Conservation (phyloP, 1,140 invertebrate species). For the Polypedilum pembai region DNA sequence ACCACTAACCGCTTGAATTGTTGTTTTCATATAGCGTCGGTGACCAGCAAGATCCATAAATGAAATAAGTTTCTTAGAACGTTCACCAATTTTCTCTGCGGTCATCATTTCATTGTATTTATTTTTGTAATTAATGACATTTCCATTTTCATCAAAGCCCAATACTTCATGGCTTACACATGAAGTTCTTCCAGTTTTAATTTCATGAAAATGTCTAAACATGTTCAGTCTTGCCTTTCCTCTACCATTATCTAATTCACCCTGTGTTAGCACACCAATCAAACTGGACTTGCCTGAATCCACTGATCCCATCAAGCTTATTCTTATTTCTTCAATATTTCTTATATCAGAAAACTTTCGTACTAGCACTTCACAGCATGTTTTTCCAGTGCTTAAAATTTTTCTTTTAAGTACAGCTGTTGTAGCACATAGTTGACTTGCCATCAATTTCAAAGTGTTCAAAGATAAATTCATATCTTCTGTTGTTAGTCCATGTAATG, state of each 20-base stretch:
- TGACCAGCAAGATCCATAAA: conserved; percentile 96
- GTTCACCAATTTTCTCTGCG: conserved; percentile 89
- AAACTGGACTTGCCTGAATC: conserved; percentile 92
- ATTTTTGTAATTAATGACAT: conserved; percentile 65
- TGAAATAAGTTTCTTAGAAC: conserved; percentile 83
- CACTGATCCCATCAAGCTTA: conserved; percentile 87
- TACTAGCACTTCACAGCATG: conserved; percentile 81
- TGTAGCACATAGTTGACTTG: conserved; percentile 70
- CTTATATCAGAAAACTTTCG: conserved; percentile 87
- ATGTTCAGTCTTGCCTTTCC: conserved; percentile 91
- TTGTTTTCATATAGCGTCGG: conserved; percentile 91
- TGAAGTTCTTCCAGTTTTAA: conserved; percentile 90
- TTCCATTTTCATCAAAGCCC: conserved; percentile 79
- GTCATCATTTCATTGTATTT: conserved; percentile 79
- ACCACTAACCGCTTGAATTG: conserved; percentile 86
- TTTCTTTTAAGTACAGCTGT: conserved; percentile 54
- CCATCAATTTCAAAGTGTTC: conserved; percentile 77
- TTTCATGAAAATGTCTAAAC: conserved; percentile 93
- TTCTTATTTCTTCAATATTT: conserved; percentile 78
- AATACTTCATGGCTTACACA: conserved; percentile 95
- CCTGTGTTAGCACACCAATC: conserved; percentile 89
- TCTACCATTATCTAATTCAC: conserved; percentile 89
- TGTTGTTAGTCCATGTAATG: conserved; percentile 68
- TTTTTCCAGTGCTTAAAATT: conserved; percentile 44
- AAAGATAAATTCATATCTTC: conserved; percentile 77